Base-by-base conservation (phyloP, 2,113 vertebrate genomes). In the Nerophis ophidion region DNA sequence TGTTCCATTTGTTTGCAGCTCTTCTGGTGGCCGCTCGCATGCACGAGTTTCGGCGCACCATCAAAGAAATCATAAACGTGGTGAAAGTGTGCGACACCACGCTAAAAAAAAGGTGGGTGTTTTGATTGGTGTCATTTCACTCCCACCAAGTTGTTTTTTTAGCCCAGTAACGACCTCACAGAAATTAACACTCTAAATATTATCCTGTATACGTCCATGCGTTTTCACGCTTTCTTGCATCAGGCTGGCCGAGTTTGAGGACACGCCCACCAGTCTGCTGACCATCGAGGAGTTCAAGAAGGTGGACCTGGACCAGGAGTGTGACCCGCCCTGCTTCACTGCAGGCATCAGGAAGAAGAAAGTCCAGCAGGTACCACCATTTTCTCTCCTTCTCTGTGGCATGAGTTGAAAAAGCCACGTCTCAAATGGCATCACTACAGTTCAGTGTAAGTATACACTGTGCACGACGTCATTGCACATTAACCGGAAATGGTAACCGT, bases 271-370 rank as follows among this genome's bases (percentile, higher is more conserved):
- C 63, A 98, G 97, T 67, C 91, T 95, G 77, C 88, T 99, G 82
- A 98, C 97, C 15, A 93, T 98, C 48, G 93, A 96, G 5, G 94
- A 99, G 79, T 99, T 98, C 76, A 95, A 98, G 95, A 95, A 74
- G 78, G 83, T 92, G 7, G 97, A 99, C 63, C 80, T 98, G 85
- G 94, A 97, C 58, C 87, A 91, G 48, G 97, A 98, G 75, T 98
- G 96, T 0, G 95, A 98, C 80, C 97, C 97, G 5, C 97, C 97
- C 1, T 98, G 93, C 0, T 99, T 92, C 68, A 95, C 90, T 0
- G 91, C 90, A 0, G 97, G 97, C 10, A 91, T 93, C 79, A 89
- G 70, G 71, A 97, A 94, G 81, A 36, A 91, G 6, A 93, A 91
- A 46, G 51, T 84, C 61, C 87, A 93, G 56, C 89, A 97, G 93